Base-by-base conservation (phyloP, 2,888 invertebrate genomes). In the Eumerus sabulonum region DNA sequence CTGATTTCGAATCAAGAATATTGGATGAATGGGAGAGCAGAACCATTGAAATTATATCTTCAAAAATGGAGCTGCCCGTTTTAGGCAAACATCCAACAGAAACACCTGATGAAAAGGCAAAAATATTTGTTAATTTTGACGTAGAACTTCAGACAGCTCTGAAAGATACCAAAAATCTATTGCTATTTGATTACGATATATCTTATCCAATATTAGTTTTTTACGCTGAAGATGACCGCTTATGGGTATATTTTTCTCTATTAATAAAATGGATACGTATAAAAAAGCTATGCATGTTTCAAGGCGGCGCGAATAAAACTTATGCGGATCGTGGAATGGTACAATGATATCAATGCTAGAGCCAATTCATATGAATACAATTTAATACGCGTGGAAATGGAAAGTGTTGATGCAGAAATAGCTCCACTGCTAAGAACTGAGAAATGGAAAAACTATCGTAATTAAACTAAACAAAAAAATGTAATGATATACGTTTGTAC, bases 101-200 rank as follows among this genome's bases (percentile, higher is more conserved):
- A 45, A 13, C 27, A 44, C 18, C 0, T 36, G 18, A 13, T 0
- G 7, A 19, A 38, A 48, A 47, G 5, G n/a, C 9, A 4, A 88
- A 91, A 45, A 88, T 95, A 1, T 88, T 90, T 44, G 90, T 93
- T 42, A 95, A 95, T 87, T 94, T 95, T 83, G 92, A 93, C 83
- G 40, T 54, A 14, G 76, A 83, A 92, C 89, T 98, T 44, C 92
- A 91, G 47, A 92, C 92, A 82, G 90, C 95, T 13, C 88, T 98
- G n/a, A 92, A 94, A 60, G 97, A 98, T 90, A 94, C 95, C 36
- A 93, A 94, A 68, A 96, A 96, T 84, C 90, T 96, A 90, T 92
- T 92, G 62, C 91, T 93, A 76, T 90, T 95, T 84, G 91, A 92
- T 0, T 92, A 92, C 71, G 91, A 92, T 18, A 90, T 95, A 70